Base-by-base conservation (phyloP, 1,140 invertebrate species). In the Drosophila bipectinata region DNA sequence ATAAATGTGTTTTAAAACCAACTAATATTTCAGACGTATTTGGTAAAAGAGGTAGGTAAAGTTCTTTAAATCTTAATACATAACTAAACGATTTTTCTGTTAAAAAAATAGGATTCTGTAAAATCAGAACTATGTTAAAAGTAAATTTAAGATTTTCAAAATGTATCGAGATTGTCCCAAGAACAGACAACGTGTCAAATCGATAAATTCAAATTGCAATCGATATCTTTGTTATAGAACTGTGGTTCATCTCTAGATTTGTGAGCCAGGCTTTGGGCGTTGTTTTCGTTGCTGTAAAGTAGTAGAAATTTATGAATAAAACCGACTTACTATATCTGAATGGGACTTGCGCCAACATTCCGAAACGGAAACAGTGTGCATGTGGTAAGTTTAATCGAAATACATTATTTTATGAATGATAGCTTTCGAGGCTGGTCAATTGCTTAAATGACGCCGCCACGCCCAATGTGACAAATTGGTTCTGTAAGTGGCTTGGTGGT, bases 231-330 rank as follows among this genome's bases (percentile, higher is more conserved):
- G 3, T 12, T 3, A 3, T 3, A 37, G 10, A 3, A 10, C 7
- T 10, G 1, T 37, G 1, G 34, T 4, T n/a, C 69, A 74, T 28
- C 72, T 34, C 71, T 57, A 57, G 41, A 48, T 32, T 41, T 56
- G 34, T 78, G 66, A 87, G 74, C 83, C 75, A 72, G 83, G 83
- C 78, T 87, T 84, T 87, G 82, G 82, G 82, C 82, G 82, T 87
- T 87, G 82, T 87, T 88, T 87, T 80, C 58, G 14, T 77, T 77
- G 57, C 39, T 30, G 28, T 10, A 51, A 15, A 55, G 49, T 61
- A 21, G 24, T 18, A 18, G 44, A 39, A 72, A 54, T 54, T 34
- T 8, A 45, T 14, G 10, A 55, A 21, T 51, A 52, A 52, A 32
- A 53, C n/a, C n/a, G 52, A 8, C 14, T 28, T 32, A 37, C 10